A percentile compares a stretch with the other conserved stretches of the same genome.
phyloP scores from a whole-genome alignment of 2,797 vertebrate species.

The Podarcis siculus region DNA sequence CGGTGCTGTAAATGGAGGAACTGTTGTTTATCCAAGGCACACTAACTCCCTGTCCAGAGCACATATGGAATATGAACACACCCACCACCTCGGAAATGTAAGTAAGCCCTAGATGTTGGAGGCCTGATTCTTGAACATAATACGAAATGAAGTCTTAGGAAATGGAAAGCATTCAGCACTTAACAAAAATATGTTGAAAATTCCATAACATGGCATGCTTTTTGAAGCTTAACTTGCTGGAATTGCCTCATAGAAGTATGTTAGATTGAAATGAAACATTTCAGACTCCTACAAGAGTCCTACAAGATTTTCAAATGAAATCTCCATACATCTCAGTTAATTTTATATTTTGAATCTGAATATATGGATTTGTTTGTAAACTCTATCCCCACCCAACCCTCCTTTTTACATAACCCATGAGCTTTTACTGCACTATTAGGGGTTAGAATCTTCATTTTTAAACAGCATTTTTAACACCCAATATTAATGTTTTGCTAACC shows the following conservation, averaged over 20 bases:
- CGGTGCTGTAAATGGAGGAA: conserved; percentile 76
- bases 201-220: not conserved
- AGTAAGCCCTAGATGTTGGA: conserved; percentile 45
- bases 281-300: not conserved
- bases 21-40: conserved; percentile 79
- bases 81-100: conserved; percentile 78
- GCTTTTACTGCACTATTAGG: not conserved
- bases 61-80: conserved; percentile 83
- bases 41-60: conserved; percentile 74
- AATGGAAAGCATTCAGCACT: accelerated
- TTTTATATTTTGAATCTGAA: not conserved
- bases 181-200: not conserved
- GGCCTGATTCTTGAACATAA: not conserved
- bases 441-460: not conserved
- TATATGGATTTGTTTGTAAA: not conserved
- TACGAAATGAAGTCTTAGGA: not conserved
- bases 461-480: not conserved
- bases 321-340: not conserved
- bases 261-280: not conserved
- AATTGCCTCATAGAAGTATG: not conserved
- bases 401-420: not conserved
- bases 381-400: too few relatives aligned
- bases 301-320: not conserved
- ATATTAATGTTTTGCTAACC: not conserved
- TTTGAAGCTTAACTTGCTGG: not conserved